Evolutionary conservation across 2,797 vertebrate species (phyloP), one percentile per base, ranked within the genome.

Genomic region (Malacoctenus gilli): DNA sequence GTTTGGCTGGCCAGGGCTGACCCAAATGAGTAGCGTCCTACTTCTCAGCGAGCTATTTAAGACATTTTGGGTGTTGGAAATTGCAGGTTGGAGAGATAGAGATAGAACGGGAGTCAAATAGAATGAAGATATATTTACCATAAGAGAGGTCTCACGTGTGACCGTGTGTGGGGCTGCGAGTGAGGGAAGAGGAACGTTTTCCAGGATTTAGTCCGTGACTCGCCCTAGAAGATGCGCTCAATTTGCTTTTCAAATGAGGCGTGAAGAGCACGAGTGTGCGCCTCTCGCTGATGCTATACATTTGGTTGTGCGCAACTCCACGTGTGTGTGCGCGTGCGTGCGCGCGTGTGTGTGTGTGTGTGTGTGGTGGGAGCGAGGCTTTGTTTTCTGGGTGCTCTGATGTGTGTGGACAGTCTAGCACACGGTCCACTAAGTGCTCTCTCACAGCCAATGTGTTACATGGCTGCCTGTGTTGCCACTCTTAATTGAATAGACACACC

Each of bases 1-100:
- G 88, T 92, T 92, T 85, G 87, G 91, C 88, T 81, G 87, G 92
- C 92, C 91, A 92, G 87, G 81, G 89, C 83, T 92, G 91, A 91
- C 92, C 91, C 89, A 92, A 92, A 92, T 89, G 77, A 90, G 78
- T 85, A 79, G 87, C 84, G 82, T 88, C 82, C 85, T 82, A 88
- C 72, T 87, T 90, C 78, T 77, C 77, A 23, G 49, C 51, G 78
- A 89, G 86, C 87, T 89, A 90, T 89, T 90, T 90, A 76, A 86
- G 87, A 84, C 81, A 68, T 82, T 78, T 73, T 65, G 77, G 65
- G 80, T 79, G 80, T 80, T 67, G 74, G 79, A 87, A 86, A 87
- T 85, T 84, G 74, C 82, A 83, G 86, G 80, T 71, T 72, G 25
- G 76, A 49, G 81, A 70, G 76, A 82, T 69, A 76, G 71, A 79